A percentile compares a stretch with the other conserved stretches of the same genome.
Evolutionary conservation across 2,113 vertebrate genomes (phyloP).

Genomic region (Tinamus guttatus): DNA sequence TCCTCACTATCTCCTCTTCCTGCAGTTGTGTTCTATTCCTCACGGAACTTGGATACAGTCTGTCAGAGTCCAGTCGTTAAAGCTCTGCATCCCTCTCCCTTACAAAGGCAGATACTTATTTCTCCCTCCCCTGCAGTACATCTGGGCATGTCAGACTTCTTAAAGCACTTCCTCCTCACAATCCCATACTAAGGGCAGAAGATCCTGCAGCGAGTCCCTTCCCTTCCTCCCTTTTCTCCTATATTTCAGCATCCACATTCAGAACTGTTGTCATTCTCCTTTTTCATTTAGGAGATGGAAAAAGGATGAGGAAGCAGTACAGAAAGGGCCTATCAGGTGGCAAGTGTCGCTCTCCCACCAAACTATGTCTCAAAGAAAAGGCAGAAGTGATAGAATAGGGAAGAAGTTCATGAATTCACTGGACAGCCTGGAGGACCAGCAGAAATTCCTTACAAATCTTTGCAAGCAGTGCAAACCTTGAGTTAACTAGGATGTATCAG

Average conservation of each 20-base stretch:
- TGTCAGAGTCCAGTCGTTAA: background rate
- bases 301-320: background rate
- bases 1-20: background rate
- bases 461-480: background rate
- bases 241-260: background rate
- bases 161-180: background rate
- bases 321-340: background rate
- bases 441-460: background rate
- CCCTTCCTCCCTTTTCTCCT: background rate
- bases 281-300: background rate
- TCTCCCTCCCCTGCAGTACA: background rate
- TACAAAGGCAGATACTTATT: background rate
- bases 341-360: background rate
- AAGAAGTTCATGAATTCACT: accelerated
- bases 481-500: background rate
- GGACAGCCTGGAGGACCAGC: background rate
- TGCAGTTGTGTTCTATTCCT: background rate
- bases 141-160: background rate
- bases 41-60: accelerated
- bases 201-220: background rate
- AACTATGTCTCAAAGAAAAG: background rate
- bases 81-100: background rate
- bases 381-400: background rate
- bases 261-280: background rate
- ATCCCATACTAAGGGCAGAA: accelerated